These are phyloP conservation scores for Synanthedon formicaeformis DNA, from an alignment of 2,888 invertebrate species.

Conservation along the genomic window DNA sequence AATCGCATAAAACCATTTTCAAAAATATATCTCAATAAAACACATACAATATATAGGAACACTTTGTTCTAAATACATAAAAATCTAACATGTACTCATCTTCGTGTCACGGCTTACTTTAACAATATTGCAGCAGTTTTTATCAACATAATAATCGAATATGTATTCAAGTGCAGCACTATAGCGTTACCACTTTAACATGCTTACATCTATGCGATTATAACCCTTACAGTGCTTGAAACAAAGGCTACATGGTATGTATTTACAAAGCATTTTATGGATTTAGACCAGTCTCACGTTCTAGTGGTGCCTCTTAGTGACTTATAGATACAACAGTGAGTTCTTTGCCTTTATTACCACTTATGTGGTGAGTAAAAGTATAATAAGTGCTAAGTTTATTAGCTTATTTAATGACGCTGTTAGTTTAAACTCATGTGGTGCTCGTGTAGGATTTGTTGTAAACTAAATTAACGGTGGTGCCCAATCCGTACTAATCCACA, in stretches of 20 bases:
- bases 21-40: not conserved
- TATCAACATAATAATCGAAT: slow-evolving; percentile 60
- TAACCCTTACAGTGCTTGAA: slow-evolving; percentile 14
- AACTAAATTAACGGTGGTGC: no score
- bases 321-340: slow-evolving; percentile 21
- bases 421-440: no score
- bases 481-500: no score
- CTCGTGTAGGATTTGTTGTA: no score
- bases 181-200: slow-evolving; percentile 15
- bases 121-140: slow-evolving; percentile 44
- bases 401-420: slow-evolving; percentile 4
- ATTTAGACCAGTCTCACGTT: slow-evolving; percentile 41
- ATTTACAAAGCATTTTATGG: slow-evolving; percentile 14
- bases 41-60: slow-evolving; percentile 1
- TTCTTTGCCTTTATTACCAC: slow-evolving; percentile 20
- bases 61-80: slow-evolving; percentile 16
- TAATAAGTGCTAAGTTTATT: slow-evolving; percentile 19
- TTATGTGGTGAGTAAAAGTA: slow-evolving; percentile 23
- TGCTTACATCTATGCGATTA: not conserved
- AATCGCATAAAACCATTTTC: no score
- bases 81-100: slow-evolving; percentile 18
- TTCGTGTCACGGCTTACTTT: slow-evolving; percentile 24
- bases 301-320: slow-evolving; percentile 31
- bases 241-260: slow-evolving; percentile 16
- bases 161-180: slow-evolving; percentile 53